Evolutionary conservation across 2,797 vertebrate genomes (phyloP).

Genomic region (Coracias cyanogaster): DNA sequence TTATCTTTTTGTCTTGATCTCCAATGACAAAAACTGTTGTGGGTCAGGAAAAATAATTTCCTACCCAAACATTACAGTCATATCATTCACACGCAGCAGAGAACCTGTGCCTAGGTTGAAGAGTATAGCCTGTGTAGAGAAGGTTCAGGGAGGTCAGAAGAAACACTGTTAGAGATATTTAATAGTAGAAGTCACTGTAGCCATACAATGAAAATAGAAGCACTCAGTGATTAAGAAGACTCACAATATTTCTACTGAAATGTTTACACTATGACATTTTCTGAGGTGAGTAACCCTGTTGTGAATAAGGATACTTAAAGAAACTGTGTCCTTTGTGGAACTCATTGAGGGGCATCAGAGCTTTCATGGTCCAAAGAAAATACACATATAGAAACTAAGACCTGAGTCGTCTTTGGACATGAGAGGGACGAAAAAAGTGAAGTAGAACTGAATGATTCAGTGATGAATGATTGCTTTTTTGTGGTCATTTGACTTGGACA

Average conservation of each 20-base stretch:
- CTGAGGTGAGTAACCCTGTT: neutral
- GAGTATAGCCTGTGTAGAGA: neutral
- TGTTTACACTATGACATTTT: neutral
- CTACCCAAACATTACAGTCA: neutral
- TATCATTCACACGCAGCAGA: neutral
- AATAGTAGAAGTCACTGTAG: neutral
- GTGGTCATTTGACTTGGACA: conserved; percentile 1
- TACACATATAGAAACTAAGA: neutral
- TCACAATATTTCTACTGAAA: neutral
- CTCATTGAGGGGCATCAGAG: neutral
- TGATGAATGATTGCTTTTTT: neutral
- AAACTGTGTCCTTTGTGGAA: neutral
- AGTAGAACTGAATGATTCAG: conserved; percentile 25
- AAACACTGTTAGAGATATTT: neutral
- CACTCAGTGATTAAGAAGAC: neutral
- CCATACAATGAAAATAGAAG: neutral
- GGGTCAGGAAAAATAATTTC: neutral
- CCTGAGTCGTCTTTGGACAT: neutral
- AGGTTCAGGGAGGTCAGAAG: neutral
- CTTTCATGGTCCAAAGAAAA: neutral
- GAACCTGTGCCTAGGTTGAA: neutral
- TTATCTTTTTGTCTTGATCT: neutral
- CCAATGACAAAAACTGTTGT: neutral
- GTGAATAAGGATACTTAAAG: neutral
- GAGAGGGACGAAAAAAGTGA: conserved; percentile 16